Evolutionary conservation across 2,113 vertebrate species (phyloP).

Genomic region (Colius striatus): DNA sequence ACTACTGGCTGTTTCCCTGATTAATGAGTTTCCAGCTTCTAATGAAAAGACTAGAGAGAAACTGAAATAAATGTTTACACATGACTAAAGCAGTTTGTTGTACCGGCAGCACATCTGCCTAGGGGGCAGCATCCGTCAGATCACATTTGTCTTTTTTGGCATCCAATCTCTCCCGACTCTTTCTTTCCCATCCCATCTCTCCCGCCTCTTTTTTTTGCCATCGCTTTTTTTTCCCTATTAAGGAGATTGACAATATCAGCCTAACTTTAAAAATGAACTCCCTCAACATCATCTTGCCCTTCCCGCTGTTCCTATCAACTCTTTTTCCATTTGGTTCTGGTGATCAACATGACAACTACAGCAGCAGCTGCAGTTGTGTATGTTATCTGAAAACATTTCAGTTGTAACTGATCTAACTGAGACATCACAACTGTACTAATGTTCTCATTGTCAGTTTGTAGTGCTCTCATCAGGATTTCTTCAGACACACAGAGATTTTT

Average conservation of each 20-base stretch:
- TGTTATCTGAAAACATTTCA: not conserved
- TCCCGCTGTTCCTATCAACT: not conserved
- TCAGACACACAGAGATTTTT: not conserved
- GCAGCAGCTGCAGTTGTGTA: constrained; percentile 4
- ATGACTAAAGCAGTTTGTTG: not conserved
- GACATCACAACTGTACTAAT: not conserved
- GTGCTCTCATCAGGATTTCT: not conserved
- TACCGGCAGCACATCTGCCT: not conserved
- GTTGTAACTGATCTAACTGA: constrained; percentile 17
- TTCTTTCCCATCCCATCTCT: not conserved
- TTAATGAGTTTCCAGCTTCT: not conserved
- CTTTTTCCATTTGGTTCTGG: constrained; percentile 47
- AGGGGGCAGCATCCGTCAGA: not conserved
- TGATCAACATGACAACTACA: constrained; percentile 20
- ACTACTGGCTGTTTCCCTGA: not conserved
- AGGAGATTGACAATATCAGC: not conserved
- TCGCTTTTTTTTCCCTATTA: not conserved
- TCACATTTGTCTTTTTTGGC: not conserved
- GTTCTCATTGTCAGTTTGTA: not conserved
- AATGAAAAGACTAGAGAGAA: not conserved
- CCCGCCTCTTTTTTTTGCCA: not conserved
- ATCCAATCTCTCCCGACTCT: not conserved
- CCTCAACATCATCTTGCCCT: not conserved
- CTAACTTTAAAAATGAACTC: not conserved
- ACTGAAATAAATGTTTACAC: not conserved